Evolutionary conservation across 2,797 vertebrate genomes (phyloP).

Genomic region (Mionectes olivaceus): DNA sequence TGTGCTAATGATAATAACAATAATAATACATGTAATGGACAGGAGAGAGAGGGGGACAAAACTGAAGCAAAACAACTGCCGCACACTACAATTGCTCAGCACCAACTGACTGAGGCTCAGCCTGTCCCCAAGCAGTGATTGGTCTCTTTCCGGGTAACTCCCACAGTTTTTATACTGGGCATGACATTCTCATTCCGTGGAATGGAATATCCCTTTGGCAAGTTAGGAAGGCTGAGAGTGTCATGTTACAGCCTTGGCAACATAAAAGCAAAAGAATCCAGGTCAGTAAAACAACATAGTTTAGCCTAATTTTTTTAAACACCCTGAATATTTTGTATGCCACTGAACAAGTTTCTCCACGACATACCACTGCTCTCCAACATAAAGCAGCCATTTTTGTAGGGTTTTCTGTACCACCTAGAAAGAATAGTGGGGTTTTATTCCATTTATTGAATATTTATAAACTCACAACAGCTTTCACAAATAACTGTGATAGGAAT

Average conservation of each 20-base stretch:
- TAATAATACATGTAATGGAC: neutral
- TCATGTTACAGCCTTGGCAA: neutral
- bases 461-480: slow-evolving; percentile 40
- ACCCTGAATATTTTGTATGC: neutral
- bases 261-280: neutral
- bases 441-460: slow-evolving; percentile 11
- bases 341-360: neutral
- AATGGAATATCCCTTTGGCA: neutral
- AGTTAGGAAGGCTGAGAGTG: neutral
- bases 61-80: neutral
- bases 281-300: neutral
- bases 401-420: neutral
- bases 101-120: neutral
- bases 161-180: neutral
- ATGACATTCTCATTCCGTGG: neutral
- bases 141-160: neutral
- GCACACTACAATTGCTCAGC: neutral
- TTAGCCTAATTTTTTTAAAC: neutral
- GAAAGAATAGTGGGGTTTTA: neutral
- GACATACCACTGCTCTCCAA: neutral
- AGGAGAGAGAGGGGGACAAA: neutral
- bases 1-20: neutral
- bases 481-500: slow-evolving; percentile 38
- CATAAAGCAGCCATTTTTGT: neutral
- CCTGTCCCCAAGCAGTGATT: accelerated